Conservation (phyloP, 2,888 invertebrate species). For the Meteorus colon region DNA sequence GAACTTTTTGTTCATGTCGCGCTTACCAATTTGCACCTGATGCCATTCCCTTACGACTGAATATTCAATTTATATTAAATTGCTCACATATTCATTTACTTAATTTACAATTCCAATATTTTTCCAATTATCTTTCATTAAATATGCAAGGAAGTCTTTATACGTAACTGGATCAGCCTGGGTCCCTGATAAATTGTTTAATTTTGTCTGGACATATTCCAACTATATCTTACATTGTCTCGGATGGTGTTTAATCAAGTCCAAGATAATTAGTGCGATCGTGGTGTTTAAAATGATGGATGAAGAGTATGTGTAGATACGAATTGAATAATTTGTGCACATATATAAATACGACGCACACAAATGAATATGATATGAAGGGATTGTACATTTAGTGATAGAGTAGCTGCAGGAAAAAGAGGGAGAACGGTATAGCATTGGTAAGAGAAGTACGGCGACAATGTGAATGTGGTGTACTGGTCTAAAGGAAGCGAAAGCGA, state of each 20-base stretch:
- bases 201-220: not conserved
- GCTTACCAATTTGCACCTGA: too few relatives aligned
- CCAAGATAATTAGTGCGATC: conserved; percentile 19
- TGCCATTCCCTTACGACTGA: too few relatives aligned
- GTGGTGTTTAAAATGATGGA: conserved; percentile 10
- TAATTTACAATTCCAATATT: not conserved
- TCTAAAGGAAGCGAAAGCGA: not conserved
- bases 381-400: not conserved
- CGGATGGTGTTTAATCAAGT: conserved; percentile 8
- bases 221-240: not conserved
- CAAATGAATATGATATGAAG: not conserved
- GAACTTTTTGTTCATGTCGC: too few relatives aligned
- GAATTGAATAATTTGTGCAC: not conserved
- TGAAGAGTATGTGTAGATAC: conserved; percentile 10
- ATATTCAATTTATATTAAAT: too few relatives aligned
- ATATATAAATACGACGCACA: not conserved
- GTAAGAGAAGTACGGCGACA: not conserved
- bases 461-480: not conserved
- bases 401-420: not conserved
- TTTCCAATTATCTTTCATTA: not conserved
- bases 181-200: conserved; percentile 7
- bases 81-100: not conserved
- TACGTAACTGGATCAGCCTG: not conserved
- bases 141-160: not conserved
- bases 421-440: not conserved